Percentiles rank a stretch among this genome's conserved stretches.
phyloP scores from a whole-genome alignment of 2,113 vertebrate species.

The Macaca fascicularis region T2T-MFA8v1.1 NC_088386.1:98481501-98482000 shows the following conservation, averaged over 20 bases:
- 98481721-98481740: background rate
- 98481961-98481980: background rate
- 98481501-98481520: too few relatives aligned
- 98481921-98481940: background rate
- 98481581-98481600: too few relatives aligned
- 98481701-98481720: background rate
- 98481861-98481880: background rate
- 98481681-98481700: background rate
- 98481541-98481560: too few relatives aligned
- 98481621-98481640: too few relatives aligned
- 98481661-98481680: too few relatives aligned
- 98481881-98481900: background rate
- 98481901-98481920: background rate
- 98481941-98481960: background rate
- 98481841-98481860: background rate
- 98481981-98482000: background rate
- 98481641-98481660: too few relatives aligned
- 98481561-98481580: too few relatives aligned
- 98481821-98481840: background rate
- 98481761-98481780: background rate
- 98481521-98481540: too few relatives aligned
- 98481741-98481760: background rate
- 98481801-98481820: background rate
- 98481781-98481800: background rate
- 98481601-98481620: too few relatives aligned